Percentiles rank a stretch among this genome's conserved stretches.
Conservation (phyloP, 2,797 vertebrate species). For the Aulostomus chinensis region DNA sequence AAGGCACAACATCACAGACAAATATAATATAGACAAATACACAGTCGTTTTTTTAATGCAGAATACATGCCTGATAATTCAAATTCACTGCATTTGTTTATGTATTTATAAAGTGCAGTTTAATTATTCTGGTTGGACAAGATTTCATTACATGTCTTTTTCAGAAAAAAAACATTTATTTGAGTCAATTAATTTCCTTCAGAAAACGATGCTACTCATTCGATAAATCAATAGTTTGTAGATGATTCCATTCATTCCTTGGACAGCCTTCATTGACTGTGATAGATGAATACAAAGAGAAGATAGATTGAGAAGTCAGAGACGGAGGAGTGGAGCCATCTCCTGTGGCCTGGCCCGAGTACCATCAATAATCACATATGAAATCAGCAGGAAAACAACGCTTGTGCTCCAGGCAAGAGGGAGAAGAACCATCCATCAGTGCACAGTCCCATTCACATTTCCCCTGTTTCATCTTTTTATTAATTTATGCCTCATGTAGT, state of each 20-base stretch:
- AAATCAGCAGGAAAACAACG: conserved; percentile 37
- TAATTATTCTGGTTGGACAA: background rate
- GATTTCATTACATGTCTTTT: background rate
- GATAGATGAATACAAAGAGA: conserved; percentile 4
- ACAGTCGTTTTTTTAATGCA: no score
- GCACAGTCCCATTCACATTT: conserved; percentile 1
- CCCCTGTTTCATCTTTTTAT: conserved; percentile 9
- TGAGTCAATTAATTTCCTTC: no score
- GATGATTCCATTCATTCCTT: background rate
- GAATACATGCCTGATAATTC: no score
- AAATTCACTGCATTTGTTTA: no score
- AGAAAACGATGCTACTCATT: background rate
- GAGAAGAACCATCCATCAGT: conserved; percentile 34
- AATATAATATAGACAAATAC: no score
- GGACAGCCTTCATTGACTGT: background rate
- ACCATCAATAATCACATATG: conserved; percentile 40
- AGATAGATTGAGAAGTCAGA: background rate
- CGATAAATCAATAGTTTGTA: conserved; percentile 2
- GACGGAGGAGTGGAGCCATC: background rate
- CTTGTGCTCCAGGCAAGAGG: conserved; percentile 18
- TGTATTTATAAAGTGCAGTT: no score
- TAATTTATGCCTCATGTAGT: conserved; percentile 22
- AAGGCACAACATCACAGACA: no score
- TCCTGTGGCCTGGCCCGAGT: conserved; percentile 22
- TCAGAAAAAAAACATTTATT: no score